phyloP scores from a whole-genome alignment of 2,113 vertebrate species.

The human (Homo sapiens) region DNA sequence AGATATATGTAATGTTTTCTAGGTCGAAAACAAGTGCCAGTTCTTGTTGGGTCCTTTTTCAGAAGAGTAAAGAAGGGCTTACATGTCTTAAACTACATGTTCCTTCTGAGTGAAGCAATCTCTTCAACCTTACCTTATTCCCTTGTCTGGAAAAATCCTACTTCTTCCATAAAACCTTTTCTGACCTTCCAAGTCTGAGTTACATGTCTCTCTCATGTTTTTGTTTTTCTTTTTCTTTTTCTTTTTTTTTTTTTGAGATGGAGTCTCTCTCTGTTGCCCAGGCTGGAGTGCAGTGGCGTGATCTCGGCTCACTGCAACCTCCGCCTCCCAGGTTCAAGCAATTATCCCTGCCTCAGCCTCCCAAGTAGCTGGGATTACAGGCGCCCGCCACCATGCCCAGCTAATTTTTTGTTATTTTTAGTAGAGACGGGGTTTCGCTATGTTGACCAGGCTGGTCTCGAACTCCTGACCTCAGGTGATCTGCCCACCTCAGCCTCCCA shows the following conservation, averaged over 20 bases:
- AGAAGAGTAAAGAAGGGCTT: background rate
- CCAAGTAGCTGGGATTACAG: no score
- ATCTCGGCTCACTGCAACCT: no score
- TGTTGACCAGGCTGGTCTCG: no score
- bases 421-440: no score
- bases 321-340: no score
- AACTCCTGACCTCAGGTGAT: no score
- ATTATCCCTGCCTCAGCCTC: no score
- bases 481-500: no score
- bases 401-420: no score
- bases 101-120: background rate
- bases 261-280: no score
- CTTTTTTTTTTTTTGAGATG: no score
- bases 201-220: background rate
- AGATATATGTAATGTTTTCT: background rate
- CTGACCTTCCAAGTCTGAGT: background rate
- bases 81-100: background rate
- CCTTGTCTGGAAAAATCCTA: background rate
- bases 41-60: background rate
- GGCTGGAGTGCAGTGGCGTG: no score
- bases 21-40: background rate
- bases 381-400: accelerated
- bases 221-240: background rate
- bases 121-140: background rate
- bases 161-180: background rate